phyloP scores from a whole-genome alignment of 2,888 invertebrate genomes.

The Acanthopleura granulata region DNA sequence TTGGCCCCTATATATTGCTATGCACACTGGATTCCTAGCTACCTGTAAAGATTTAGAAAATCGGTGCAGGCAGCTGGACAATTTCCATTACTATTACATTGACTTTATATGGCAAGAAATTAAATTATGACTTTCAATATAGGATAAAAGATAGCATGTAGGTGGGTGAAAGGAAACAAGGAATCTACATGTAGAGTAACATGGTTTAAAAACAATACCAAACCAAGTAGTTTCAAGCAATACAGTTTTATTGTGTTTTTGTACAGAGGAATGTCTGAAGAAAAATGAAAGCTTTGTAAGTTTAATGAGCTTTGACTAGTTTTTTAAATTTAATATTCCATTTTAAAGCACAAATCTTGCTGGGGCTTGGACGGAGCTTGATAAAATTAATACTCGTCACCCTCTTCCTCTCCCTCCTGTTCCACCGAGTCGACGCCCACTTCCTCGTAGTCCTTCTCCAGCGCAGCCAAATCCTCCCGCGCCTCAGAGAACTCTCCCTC shows the following conservation, averaged over 20 bases:
- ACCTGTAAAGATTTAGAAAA: too few relatives aligned
- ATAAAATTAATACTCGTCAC: slow-evolving; percentile 62
- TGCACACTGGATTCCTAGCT: too few relatives aligned
- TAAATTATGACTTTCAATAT: too few relatives aligned
- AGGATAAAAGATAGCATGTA: too few relatives aligned
- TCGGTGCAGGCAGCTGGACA: too few relatives aligned
- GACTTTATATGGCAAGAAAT: too few relatives aligned
- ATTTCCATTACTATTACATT: too few relatives aligned
- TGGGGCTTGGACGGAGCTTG: not conserved
- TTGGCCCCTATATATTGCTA: too few relatives aligned
- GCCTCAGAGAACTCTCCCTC: slow-evolving; percentile 29
- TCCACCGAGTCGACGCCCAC: slow-evolving; percentile 32
- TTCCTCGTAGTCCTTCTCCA: slow-evolving; percentile 20
- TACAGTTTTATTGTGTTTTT: not conserved
- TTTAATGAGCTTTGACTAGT: too few relatives aligned
- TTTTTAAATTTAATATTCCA: not conserved
- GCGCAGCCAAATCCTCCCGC: slow-evolving; percentile 15
- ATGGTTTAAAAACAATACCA: not conserved
- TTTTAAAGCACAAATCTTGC: not conserved
- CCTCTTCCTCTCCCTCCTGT: slow-evolving; percentile 16
- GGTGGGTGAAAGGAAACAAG: too few relatives aligned
- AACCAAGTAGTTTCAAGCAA: not conserved
- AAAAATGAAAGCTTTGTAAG: too few relatives aligned
- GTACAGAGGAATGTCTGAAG: not conserved
- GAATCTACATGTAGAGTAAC: too few relatives aligned